phyloP scores from a whole-genome alignment of 2,888 invertebrate species.

The Anthrax anthrax region DNA sequence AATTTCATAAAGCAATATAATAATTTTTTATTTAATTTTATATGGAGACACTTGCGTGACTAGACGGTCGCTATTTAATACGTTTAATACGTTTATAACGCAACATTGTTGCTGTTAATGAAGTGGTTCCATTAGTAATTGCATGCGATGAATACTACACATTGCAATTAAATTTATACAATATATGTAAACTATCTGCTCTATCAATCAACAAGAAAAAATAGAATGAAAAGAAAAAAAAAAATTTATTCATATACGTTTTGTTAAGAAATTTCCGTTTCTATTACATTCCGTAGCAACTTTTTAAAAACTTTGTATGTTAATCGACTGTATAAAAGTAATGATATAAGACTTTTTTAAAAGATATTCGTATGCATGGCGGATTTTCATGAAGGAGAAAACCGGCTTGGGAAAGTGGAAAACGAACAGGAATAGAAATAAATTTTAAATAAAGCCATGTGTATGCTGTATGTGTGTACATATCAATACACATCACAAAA shows the following conservation, averaged over 20 bases:
- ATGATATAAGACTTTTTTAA: too few relatives aligned
- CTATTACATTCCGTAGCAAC: not conserved
- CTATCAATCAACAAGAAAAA: not conserved
- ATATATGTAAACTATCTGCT: not conserved
- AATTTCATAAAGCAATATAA: not conserved
- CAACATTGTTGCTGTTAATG: slow-evolving; percentile 3
- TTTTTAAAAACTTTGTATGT: too few relatives aligned
- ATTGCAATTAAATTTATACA: slow-evolving; percentile 1
- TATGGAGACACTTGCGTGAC: slow-evolving; percentile 1
- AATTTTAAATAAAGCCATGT: too few relatives aligned
- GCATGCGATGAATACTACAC: not conserved
- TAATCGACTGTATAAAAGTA: too few relatives aligned
- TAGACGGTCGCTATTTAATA: not conserved
- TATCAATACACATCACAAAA: too few relatives aligned
- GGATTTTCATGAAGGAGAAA: too few relatives aligned
- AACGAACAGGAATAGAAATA: not conserved
- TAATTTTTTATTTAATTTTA: not conserved
- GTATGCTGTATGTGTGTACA: too few relatives aligned
- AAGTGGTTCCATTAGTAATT: not conserved
- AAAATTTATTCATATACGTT: too few relatives aligned
- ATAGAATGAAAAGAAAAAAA: too few relatives aligned
- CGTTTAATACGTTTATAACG: not conserved
- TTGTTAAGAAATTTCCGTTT: not conserved
- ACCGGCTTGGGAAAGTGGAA: not conserved
- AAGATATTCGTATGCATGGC: too few relatives aligned